phyloP scores from a whole-genome alignment of 2,797 vertebrate species.

The Triplophysa yarkandensis region DNA sequence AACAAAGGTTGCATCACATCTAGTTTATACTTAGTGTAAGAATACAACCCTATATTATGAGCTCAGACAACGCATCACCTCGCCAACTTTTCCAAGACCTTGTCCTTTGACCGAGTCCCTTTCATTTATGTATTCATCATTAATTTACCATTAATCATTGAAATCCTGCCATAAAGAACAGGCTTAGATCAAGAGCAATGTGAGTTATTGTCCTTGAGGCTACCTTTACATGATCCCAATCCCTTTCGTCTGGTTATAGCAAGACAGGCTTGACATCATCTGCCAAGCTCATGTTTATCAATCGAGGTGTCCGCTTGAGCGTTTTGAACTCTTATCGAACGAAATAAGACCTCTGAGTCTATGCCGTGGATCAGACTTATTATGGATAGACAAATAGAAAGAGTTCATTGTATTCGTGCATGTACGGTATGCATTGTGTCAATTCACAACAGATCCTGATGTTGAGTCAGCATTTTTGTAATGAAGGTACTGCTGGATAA shows the following conservation, averaged over 20 bases:
- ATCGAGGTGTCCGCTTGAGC: not conserved
- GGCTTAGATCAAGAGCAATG: constrained; percentile 47
- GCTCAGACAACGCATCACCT: not conserved
- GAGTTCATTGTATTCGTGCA: not conserved
- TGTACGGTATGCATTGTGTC: too few species aligned
- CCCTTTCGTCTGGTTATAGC: not conserved
- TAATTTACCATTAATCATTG: constrained; percentile 34
- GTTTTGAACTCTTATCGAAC: constrained; percentile 8
- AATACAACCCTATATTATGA: not conserved
- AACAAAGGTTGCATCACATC: too few species aligned
- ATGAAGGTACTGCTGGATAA: too few species aligned
- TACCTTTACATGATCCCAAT: constrained; percentile 29
- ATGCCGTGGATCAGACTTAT: not conserved
- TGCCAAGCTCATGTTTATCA: constrained; percentile 14
- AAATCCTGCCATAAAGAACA: not conserved
- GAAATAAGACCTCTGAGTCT: constrained; percentile 9
- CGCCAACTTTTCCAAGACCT: not conserved
- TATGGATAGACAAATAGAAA: not conserved
- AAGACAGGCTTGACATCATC: not conserved
- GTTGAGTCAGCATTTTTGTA: too few species aligned
- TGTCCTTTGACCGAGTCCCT: constrained; percentile 14
- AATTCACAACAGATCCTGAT: too few species aligned
- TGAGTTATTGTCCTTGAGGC: constrained; percentile 30
- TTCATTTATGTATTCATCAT: too few species aligned
- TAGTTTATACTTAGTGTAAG: not conserved